Base-by-base conservation (phyloP, 2,888 invertebrate genomes). In the Scelioninae gen. 1 region DNA sequence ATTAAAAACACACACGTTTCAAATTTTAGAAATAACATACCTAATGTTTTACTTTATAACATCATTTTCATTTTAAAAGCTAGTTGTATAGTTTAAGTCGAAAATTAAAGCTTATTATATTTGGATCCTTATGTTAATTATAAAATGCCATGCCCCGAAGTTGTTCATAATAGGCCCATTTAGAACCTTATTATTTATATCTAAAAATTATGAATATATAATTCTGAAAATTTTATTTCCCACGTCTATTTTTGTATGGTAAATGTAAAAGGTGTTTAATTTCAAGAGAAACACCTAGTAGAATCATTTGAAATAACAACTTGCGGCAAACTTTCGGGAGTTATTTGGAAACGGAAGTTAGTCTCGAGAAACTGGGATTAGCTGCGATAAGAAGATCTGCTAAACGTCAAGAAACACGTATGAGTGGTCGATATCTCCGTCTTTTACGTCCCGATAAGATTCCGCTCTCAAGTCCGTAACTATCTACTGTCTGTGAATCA, bases 321-420 rank as follows among this genome's bases (percentile, higher is more conserved):
- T 53, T 23, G 23, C 49, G 13, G 5, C 51, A 16, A 68, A 77
- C 60, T 68, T 66, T 60, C n/a, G 34, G 51, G 15, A 38, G 43
- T 66, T 58, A 31, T 66, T 76, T 23, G 32, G 15, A n/a, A 76
- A 34, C 53, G 34, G 29, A 56, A 78, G 47, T 71, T 63, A 40
- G 63, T 55, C 13, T 51, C 47, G 47, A 51, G 47, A 15, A 77
- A 55, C 40, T 55, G 68, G 58, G 56, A 68, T 75, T 80, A 80
- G 68, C 47, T 74, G 80, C 51, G 72, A 74, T 74, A 74, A 80
- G 66, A 60, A 63, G 75, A 68, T 81, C 75, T 51, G 68, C 69
- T 71, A 72, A 75, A 75, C 51, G 80, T 75, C 69, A 75, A 63
- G 75, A 47, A 81, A 69, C 75, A 55, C 63, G 75, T 63, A 78